These are phyloP conservation scores for Tachystola acroxantha DNA, from an alignment of 2,888 invertebrate species.

Conservation along the genomic window DNA sequence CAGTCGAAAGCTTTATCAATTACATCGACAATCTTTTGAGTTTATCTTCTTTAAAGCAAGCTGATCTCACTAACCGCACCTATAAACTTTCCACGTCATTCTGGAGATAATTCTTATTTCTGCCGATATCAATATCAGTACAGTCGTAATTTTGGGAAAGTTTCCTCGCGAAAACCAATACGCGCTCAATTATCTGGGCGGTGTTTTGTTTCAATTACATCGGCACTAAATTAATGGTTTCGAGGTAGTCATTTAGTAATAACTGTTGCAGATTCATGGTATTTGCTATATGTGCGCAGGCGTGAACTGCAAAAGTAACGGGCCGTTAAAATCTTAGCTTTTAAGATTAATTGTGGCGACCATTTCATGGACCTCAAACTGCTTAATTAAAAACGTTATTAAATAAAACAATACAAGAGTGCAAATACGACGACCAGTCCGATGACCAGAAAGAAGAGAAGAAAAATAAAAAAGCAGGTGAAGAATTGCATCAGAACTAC, in stretches of 20 bases:
- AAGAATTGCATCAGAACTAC: too few species aligned
- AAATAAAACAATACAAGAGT: too few species aligned
- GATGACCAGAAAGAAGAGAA: too few species aligned
- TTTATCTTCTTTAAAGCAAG: background rate
- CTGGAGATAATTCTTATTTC: background rate
- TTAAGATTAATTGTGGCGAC: too few species aligned
- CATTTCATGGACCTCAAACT: too few species aligned
- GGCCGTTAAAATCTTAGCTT: background rate
- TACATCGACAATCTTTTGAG: too few species aligned
- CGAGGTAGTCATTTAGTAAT: constrained; percentile 10
- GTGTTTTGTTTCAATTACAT: constrained; percentile 5
- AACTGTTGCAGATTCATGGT: constrained; percentile 6
- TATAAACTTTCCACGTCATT: too few species aligned
- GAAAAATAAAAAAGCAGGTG: too few species aligned
- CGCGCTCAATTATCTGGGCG: constrained; percentile 4
- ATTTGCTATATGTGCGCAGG: background rate
- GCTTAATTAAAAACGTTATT: too few species aligned
- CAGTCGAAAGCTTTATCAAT: too few species aligned
- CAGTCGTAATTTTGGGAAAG: constrained; percentile 3
- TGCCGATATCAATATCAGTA: background rate
- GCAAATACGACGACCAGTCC: too few species aligned
- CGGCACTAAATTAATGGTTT: constrained; percentile 8
- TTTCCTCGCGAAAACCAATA: constrained; percentile 5
- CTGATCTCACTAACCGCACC: background rate
- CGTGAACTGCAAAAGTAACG: background rate